A percentile compares a stretch with the other conserved stretches of the same genome.
These are phyloP conservation scores for Leguminivora glycinivorella DNA, from an alignment of 1,140 invertebrate genomes.

Conservation along the genomic window DNA sequence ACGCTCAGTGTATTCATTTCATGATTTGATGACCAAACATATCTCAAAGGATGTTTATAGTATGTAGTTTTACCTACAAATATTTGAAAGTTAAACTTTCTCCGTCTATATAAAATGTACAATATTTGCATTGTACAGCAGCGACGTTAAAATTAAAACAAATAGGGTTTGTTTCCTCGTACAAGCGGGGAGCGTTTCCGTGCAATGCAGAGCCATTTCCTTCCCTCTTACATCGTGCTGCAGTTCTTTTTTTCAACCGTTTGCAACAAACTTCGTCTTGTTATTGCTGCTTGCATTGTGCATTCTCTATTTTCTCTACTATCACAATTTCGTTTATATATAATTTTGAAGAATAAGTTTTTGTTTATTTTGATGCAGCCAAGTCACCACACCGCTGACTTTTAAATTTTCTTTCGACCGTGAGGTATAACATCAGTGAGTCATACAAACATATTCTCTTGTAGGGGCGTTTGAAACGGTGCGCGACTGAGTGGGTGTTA, in stretches of 20 bases:
- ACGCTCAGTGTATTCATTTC: neutral
- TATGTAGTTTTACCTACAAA: neutral
- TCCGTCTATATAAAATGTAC: slow-evolving; percentile 3
- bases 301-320: too few relatives aligned
- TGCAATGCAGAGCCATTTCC: slow-evolving; percentile 21
- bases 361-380: too few relatives aligned
- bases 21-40: neutral
- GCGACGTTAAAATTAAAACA: slow-evolving; percentile 21
- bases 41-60: neutral
- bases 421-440: too few relatives aligned
- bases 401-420: too few relatives aligned
- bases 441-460: too few relatives aligned
- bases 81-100: neutral
- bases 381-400: too few relatives aligned
- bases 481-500: too few relatives aligned
- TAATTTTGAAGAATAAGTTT: too few relatives aligned
- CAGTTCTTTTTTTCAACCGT: neutral
- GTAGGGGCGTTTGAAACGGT: too few relatives aligned
- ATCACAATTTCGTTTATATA: too few relatives aligned
- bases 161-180: slow-evolving; percentile 14
- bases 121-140: slow-evolving; percentile 14
- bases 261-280: slow-evolving; percentile 4
- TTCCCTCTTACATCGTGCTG: slow-evolving; percentile 16
- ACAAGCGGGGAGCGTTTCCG: slow-evolving; percentile 9
- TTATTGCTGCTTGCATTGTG: neutral